phyloP scores from a whole-genome alignment of 1,140 invertebrate genomes.

The Neelides sp. region DNA sequence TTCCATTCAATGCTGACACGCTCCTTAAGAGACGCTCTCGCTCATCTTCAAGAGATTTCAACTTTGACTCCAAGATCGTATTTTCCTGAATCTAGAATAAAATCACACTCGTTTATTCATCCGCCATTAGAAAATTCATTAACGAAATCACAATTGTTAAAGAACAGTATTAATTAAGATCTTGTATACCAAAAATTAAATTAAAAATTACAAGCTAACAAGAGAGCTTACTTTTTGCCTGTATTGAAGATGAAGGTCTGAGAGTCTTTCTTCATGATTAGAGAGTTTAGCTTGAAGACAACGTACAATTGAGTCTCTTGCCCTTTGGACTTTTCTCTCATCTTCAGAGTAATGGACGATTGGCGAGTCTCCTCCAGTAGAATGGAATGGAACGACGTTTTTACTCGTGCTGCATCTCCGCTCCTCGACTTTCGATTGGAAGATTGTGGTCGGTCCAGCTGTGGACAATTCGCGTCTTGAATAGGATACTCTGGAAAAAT shows the following conservation, averaged over 20 bases:
- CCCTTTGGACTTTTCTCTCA: slow-evolving; percentile 17
- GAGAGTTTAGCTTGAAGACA: slow-evolving; percentile 25
- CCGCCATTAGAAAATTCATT: not conserved
- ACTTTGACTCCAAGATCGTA: slow-evolving; percentile 26
- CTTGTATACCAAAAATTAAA: not conserved
- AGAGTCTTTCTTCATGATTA: slow-evolving; percentile 23
- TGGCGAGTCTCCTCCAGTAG: too few species aligned
- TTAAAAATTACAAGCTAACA: not conserved
- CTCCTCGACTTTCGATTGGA: too few species aligned
- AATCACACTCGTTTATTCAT: not conserved
- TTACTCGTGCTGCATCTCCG: too few species aligned
- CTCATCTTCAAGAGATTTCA: slow-evolving; percentile 27
- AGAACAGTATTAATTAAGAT: not conserved
- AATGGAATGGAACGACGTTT: too few species aligned
- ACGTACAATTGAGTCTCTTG: slow-evolving; percentile 28
- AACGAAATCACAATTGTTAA: not conserved
- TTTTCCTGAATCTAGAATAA: slow-evolving; percentile 27
- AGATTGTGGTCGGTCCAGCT: too few species aligned
- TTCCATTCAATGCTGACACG: slow-evolving; percentile 10
- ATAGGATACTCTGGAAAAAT: not conserved
- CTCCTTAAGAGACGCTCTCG: slow-evolving; percentile 20
- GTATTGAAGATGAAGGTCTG: slow-evolving; percentile 25
- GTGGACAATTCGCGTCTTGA: not conserved
- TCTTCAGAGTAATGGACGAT: too few species aligned
- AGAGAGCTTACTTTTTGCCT: slow-evolving; percentile 20